Percentiles rank a stretch among this genome's conserved stretches.
Conservation (phyloP, 2,888 invertebrate genomes). For the Eupithecia pulchellata region DNA sequence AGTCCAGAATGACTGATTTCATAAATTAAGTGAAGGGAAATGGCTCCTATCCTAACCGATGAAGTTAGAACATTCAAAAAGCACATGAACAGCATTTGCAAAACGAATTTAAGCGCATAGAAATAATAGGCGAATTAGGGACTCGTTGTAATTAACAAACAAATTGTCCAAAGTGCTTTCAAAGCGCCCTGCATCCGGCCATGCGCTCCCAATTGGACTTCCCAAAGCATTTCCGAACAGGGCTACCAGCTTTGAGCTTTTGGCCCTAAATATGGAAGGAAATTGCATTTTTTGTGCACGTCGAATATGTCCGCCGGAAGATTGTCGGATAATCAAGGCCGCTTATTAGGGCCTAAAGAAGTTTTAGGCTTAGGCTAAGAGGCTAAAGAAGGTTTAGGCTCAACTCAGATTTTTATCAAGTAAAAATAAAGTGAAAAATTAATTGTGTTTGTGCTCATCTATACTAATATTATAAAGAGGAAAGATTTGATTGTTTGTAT, state of each 20-base stretch:
- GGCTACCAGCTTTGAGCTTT: slow-evolving; percentile 29
- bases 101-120: slow-evolving; percentile 31
- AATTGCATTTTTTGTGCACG: slow-evolving; percentile 22
- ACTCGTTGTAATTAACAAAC: slow-evolving; percentile 61
- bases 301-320: neutral
- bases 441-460: neutral
- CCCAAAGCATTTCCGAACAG: slow-evolving; percentile 80
- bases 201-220: slow-evolving; percentile 83
- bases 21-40: too few relatives aligned
- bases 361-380: too few relatives aligned
- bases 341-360: neutral
- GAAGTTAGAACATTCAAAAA: neutral
- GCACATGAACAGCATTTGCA: slow-evolving; percentile 12
- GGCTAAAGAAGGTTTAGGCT: too few relatives aligned
- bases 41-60: too few relatives aligned
- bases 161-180: slow-evolving; percentile 75
- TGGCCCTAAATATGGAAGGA: slow-evolving; percentile 45
- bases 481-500: too few relatives aligned
- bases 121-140: slow-evolving; percentile 36
- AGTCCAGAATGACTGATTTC: too few relatives aligned
- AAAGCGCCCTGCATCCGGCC: slow-evolving; percentile 79
- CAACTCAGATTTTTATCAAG: neutral
- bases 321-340: neutral
- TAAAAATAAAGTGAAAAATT: too few relatives aligned
- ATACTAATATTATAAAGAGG: too few relatives aligned